Evolutionary conservation across 2,888 invertebrate genomes (phyloP).

Genomic region (Mystacides longicornis): DNA sequence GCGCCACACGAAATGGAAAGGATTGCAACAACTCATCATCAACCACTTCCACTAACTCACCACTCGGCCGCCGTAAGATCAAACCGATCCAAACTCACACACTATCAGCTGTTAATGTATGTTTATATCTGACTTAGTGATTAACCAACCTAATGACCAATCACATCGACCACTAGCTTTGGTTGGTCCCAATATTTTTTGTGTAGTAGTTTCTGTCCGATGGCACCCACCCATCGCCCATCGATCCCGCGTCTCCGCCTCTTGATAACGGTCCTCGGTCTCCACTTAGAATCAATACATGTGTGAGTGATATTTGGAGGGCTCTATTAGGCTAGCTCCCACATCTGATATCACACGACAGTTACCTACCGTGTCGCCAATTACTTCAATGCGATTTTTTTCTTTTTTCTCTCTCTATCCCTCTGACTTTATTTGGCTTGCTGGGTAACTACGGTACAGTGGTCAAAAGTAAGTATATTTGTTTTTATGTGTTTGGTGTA

Average conservation of each 20-base stretch:
- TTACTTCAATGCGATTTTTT: slow-evolving; percentile 53
- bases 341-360: slow-evolving; percentile 11
- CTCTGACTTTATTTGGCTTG: slow-evolving; percentile 64
- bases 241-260: slow-evolving; percentile 25
- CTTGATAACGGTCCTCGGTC: slow-evolving; percentile 27
- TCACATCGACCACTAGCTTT: slow-evolving; percentile 10
- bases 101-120: slow-evolving; percentile 11
- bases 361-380: slow-evolving; percentile 23
- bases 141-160: neutral
- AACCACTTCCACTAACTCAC: slow-evolving; percentile 35
- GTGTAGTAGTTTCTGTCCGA: slow-evolving; percentile 27
- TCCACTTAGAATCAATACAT: slow-evolving; percentile 56
- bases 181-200: slow-evolving; percentile 14
- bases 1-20: slow-evolving; percentile 17
- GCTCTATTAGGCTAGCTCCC: slow-evolving; percentile 18
- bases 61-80: slow-evolving; percentile 24
- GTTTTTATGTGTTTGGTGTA: slow-evolving; percentile 50
- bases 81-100: slow-evolving; percentile 18
- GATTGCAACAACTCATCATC: slow-evolving; percentile 35
- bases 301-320: slow-evolving; percentile 49
- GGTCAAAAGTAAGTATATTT: slow-evolving; percentile 62
- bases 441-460: slow-evolving; percentile 59
- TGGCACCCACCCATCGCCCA: slow-evolving; percentile 31
- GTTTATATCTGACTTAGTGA: neutral
- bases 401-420: slow-evolving; percentile 47